Percentiles rank a stretch among this genome's conserved stretches.
Evolutionary conservation across 1,140 invertebrate genomes (phyloP).

Genomic region (Sinella curviseta): DNA sequence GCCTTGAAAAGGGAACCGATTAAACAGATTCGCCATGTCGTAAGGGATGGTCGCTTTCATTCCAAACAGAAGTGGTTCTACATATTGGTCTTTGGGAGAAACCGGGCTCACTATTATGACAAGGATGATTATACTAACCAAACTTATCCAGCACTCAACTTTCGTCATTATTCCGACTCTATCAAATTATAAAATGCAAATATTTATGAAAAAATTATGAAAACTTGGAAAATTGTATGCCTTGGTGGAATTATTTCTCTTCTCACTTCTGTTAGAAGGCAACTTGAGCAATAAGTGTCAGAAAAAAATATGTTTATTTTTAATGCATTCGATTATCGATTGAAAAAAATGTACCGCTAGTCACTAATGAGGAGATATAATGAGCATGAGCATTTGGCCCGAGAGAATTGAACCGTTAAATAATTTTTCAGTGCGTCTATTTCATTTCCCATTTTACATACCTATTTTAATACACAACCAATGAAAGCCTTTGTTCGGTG

Average conservation of each 20-base stretch:
- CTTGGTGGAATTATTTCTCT: too few relatives aligned
- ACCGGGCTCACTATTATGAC: neutral
- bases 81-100: conserved; percentile 16
- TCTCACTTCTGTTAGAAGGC: too few relatives aligned
- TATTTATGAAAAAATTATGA: neutral
- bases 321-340: neutral
- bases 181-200: neutral
- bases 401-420: too few relatives aligned
- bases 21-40: conserved; percentile 44
- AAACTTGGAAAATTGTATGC: neutral
- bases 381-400: neutral
- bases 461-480: too few relatives aligned
- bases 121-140: neutral
- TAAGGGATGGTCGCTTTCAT: conserved; percentile 37
- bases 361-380: neutral
- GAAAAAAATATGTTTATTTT: neutral
- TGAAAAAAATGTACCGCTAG: neutral
- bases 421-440: too few relatives aligned
- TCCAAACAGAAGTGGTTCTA: conserved; percentile 34
- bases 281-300: too few relatives aligned
- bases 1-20: conserved; percentile 33
- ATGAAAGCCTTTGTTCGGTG: too few relatives aligned
- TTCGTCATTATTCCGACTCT: too few relatives aligned
- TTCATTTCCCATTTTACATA: too few relatives aligned
- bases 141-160: neutral